Evolutionary conservation across 2,113 vertebrate genomes (phyloP), one percentile per base, ranked within the genome.

Genomic region (Heterochromis multidens): DNA sequence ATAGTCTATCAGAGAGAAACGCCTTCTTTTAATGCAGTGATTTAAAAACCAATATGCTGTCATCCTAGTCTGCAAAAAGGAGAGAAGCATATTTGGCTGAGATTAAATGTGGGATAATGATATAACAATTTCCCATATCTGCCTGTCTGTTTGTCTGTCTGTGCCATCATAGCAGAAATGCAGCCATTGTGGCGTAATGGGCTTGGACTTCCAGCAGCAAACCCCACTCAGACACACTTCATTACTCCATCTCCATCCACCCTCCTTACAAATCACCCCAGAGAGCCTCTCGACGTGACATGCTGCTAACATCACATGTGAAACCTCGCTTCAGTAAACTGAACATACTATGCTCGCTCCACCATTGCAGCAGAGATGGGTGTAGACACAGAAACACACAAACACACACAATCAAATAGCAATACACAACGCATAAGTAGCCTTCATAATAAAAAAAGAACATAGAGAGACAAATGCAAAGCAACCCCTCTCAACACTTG

Each of bases 161-260:
- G 4, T 59, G 29, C 79, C 65, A 86, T 67, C 31, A 31, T 35
- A 83, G 52, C 70, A 79, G 14, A 85, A 62, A 88, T 77, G 79
- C 57, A 87, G 59, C 54, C 80, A 91, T 77, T 82, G 89, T 90
- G 60, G 62, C 82, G 63, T 91, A 79, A 91, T 91, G 81, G 79
- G 59, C 78, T 87, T 79, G 62, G 77, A 91, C 91, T 85, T 91
- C 83, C 81, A 90, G 89, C 88, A 82, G 84, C 81, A 90, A 93
- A 89, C 82, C 72, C 82, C 86, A 91, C 88, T 93, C 85, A 90
- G 88, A 86, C 83, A 89, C 87, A 92, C 89, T 91, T 93, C 92
- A 94, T 94, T 94, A 94, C 85, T 90, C 83, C 88, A 89, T 86
- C 89, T 91, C 83, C 81, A 91, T 88, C 74, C 87, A 35, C 76